Base-by-base conservation (phyloP, 2,888 invertebrate genomes). In the Priocnemis perturbator region DNA sequence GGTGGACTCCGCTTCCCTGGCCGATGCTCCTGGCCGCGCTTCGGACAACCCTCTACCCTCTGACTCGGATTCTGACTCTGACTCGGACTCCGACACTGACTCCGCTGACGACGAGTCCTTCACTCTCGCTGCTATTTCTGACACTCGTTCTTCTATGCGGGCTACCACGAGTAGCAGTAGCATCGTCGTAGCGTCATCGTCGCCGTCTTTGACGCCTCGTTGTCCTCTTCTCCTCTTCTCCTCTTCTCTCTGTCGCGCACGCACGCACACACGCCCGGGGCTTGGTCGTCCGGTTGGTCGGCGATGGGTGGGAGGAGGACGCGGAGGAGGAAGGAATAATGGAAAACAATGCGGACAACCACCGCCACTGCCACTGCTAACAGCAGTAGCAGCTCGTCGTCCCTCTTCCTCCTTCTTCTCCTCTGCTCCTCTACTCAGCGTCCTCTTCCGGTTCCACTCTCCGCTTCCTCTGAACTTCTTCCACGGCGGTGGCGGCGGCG, bases 121-220 rank as follows among this genome's bases (percentile, higher is more conserved):
- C 75, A 75, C 71, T 78, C 73, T 77, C 80, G 79, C 80, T 76
- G 56, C 15, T 15, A 23, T 55, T 55, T 37, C 37, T 37, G 37
- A 37, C 7, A 1, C 75, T 74, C 81, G 76, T 67, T 61, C 65
- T 81, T 69, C 79, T 66, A 74, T 72, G 76, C 79, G 78, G 75
- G 73, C 73, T 79, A 79, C 76, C 79, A 79, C 79, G 81, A 81
- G 69, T 77, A 79, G 37, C 37, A 9, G 37, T 9, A 37, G 75
- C 79, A 80, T 80, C 77, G 79, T 50, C 50, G 37, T 58, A 30
- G 17, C 61, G 20, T 61, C 44, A 14, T 53, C 44, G 52, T 53
- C 44, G 48, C 47, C 48, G 26, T 62, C 62, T 4, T 58, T 55
- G 44, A 72, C 62, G 69, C 71, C 70, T 76, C 80, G 78, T 80